phyloP scores from a whole-genome alignment of 2,113 vertebrate species.

The Gracilinanus agilis region DNA sequence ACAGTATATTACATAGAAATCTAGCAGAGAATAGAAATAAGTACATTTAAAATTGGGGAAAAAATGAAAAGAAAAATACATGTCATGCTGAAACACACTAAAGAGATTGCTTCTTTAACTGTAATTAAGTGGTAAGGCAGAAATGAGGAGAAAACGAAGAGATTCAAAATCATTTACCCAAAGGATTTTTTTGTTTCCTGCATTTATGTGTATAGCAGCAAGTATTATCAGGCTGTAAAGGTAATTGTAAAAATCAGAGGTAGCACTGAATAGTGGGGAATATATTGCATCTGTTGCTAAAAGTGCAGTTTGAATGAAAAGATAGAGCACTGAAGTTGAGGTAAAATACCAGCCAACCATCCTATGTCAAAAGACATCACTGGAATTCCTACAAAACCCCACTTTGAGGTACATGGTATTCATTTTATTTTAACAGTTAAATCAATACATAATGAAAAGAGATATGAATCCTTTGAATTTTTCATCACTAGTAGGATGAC shows the following conservation, averaged over 20 bases:
- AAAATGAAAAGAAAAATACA: constrained; percentile 83
- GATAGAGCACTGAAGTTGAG: constrained; percentile 82
- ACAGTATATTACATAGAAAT: constrained; percentile 84
- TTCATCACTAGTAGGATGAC: constrained; percentile 59
- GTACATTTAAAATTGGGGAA: constrained; percentile 83
- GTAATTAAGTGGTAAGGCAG: constrained; percentile 84
- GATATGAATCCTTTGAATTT: constrained; percentile 76
- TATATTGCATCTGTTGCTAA: constrained; percentile 91
- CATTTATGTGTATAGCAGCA: constrained; percentile 91
- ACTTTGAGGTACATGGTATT: constrained; percentile 92
- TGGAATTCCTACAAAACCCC: constrained; percentile 85
- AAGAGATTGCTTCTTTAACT: constrained; percentile 88
- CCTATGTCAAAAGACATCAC: constrained; percentile 85
- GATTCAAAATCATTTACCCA: constrained; percentile 83
- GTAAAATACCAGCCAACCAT: constrained; percentile 80
- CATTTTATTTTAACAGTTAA: constrained; percentile 81
- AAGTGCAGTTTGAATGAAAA: constrained; percentile 88
- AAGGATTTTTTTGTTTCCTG: constrained; percentile 83
- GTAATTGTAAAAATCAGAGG: constrained; percentile 93
- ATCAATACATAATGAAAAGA: constrained; percentile 77
- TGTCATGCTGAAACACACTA: constrained; percentile 85
- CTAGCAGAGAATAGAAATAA: constrained; percentile 88
- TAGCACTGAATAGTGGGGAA: constrained; percentile 93
- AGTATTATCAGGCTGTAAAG: constrained; percentile 88
- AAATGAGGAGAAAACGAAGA: constrained; percentile 83